A percentile compares a stretch with the other conserved stretches of the same genome.
Conservation (phyloP, 2,888 invertebrate species). For the Clepsis dumicolana region DNA sequence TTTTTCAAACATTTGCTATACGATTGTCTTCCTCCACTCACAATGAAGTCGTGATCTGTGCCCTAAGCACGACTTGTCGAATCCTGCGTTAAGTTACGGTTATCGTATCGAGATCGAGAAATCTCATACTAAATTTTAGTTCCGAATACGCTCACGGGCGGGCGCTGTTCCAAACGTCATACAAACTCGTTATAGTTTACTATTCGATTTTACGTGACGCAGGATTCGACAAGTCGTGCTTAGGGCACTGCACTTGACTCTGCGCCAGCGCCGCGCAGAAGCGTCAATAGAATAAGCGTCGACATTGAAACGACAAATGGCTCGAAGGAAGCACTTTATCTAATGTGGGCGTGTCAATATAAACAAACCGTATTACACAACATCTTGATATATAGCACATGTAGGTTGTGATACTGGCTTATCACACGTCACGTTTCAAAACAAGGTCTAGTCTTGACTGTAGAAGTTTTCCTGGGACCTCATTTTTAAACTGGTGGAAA, state of each 20-base stretch:
- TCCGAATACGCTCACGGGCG: too few species aligned
- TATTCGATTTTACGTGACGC: too few species aligned
- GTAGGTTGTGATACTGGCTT: background rate
- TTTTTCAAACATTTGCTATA: background rate
- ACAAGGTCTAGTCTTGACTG: conserved; percentile 1
- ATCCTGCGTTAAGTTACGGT: too few species aligned
- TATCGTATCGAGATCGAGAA: too few species aligned
- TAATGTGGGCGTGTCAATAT: conserved; percentile 26
- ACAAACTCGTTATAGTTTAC: too few species aligned
- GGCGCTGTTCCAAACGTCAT: too few species aligned
- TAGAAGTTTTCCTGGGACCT: too few species aligned
- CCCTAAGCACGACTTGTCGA: too few species aligned
- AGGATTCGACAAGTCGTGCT: too few species aligned
- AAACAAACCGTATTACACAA: conserved; percentile 39
- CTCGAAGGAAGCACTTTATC: conserved; percentile 31
- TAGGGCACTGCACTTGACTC: conserved; percentile 23
- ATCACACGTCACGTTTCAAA: background rate
- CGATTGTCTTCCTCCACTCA: background rate
- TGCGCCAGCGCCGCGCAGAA: background rate
- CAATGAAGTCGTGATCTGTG: background rate
- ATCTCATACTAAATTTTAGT: too few species aligned
- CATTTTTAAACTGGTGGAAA: too few species aligned
- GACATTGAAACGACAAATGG: conserved; percentile 19
- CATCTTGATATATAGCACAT: conserved; percentile 6
- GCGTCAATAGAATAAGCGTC: conserved; percentile 7